Conservation (phyloP, 2,888 invertebrate species). For the Trichogramma dendrolimi region DNA sequence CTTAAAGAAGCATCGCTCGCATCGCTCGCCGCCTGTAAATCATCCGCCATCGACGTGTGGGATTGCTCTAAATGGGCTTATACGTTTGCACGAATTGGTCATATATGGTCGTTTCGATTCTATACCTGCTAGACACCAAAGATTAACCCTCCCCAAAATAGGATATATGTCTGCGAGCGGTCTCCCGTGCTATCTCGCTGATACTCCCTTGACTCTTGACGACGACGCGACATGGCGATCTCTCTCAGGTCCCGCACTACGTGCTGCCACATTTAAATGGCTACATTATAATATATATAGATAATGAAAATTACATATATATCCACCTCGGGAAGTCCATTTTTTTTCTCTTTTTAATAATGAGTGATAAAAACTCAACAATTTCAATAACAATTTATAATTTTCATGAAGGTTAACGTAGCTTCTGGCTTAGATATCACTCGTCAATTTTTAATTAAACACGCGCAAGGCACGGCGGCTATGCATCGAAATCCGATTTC, state of each 20-base stretch:
- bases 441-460: constrained; percentile 26
- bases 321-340: constrained; percentile 37
- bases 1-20: no score
- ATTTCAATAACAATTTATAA: neutral
- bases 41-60: constrained; percentile 4
- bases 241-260: constrained; percentile 33
- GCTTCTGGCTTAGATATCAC: neutral
- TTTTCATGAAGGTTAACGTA: constrained; percentile 7
- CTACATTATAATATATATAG: constrained; percentile 44
- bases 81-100: constrained; percentile 16
- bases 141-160: constrained; percentile 21
- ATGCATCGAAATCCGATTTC: constrained; percentile 20
- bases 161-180: neutral
- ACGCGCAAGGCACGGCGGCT: neutral
- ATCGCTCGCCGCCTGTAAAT: no score
- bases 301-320: constrained; percentile 54
- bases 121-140: constrained; percentile 16
- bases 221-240: neutral
- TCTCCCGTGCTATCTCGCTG: constrained; percentile 5
- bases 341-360: no score
- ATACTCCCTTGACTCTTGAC: constrained; percentile 6
- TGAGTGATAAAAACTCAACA: no score
- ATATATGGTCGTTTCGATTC: constrained; percentile 21
- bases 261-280: constrained; percentile 49
- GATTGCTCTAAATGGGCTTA: constrained; percentile 19